A percentile compares a stretch with the other conserved stretches of the same genome.
Conservation (phyloP, 2,113 vertebrate genomes). For the Petroica traversi region DNA sequence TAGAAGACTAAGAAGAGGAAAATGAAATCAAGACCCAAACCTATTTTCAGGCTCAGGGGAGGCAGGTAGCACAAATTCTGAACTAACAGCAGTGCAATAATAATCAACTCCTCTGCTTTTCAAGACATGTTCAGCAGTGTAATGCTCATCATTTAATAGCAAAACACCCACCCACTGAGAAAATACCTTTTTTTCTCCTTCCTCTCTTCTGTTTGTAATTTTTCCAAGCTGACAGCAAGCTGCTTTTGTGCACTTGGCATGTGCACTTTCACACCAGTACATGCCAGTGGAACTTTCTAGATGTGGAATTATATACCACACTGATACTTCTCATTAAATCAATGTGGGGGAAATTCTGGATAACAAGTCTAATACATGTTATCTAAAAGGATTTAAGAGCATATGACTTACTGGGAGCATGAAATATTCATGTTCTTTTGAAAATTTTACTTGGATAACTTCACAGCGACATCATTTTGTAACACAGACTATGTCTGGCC, state of each 20-base stretch:
- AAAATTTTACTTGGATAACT: neutral
- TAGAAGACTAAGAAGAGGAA: neutral
- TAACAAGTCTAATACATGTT: neutral
- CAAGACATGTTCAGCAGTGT: neutral
- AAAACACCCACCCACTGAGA: neutral
- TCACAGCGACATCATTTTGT: rapidly evolving
- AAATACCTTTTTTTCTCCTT: neutral
- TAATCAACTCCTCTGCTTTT: neutral
- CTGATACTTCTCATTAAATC: neutral
- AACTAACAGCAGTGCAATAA: neutral
- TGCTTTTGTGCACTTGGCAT: neutral
- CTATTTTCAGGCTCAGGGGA: neutral
- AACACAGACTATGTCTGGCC: neutral
- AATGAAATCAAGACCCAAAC: neutral
- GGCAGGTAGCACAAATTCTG: neutral
- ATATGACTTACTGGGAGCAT: neutral
- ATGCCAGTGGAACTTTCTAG: neutral
- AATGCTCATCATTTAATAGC: neutral
- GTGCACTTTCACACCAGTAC: neutral
- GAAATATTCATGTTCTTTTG: neutral
- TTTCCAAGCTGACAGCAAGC: neutral
- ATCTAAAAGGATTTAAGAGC: neutral
- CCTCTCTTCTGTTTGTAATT: neutral
- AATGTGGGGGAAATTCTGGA: neutral
- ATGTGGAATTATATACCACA: neutral